Evolutionary conservation across 2,888 invertebrate species (phyloP), one percentile per base, ranked within the genome.

Genomic region (Tiliacea citrago): DNA sequence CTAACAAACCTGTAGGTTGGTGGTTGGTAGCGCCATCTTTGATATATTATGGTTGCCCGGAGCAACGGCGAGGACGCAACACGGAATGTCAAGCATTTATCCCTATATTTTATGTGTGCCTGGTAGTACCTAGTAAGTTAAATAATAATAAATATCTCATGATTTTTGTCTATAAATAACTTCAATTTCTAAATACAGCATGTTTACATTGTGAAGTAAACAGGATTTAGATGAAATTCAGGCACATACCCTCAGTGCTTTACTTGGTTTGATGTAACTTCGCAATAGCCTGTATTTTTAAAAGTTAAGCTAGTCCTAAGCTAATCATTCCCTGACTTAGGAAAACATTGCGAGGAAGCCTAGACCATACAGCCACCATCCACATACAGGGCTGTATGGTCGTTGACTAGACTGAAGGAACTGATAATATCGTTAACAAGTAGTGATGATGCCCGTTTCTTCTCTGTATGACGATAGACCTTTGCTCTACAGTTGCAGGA

Each of bases 51-150:
- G 47, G 80, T 76, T 71, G 68, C 60, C 53, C 2, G 9, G 49
- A 71, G 55, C 71, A 68, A 80, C 80, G 76, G 57, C 24, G 55
- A 65, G 68, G 53, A 65, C 74, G 79, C 80, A 76, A 71, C 80
- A 80, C 55, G 58, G 55, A 68, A 68, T 65, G 58, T 63, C 29
- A 51, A 61, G 55, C 42, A 49, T n/a, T 49, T 16, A n/a, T n/a
- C n/a, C n/a, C n/a, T n/a, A 13, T 29, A 35, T 21, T 42, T 45
- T 68, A 65, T 77, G 68, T 29, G 16, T n/a, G 58, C 63, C 68
- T 78, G 72, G 73, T 77, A 75, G 73, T 77, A 75, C 35, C 9
- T 45, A 16, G 13, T 29, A n/a, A 45, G 18, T 5, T 9, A 65
- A 29, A 45, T 51, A 21, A 45, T 39, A 12, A 60, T 47, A 35